Conservation (phyloP, 2,113 vertebrate genomes). For the Pseudopodoces humilis region DNA sequence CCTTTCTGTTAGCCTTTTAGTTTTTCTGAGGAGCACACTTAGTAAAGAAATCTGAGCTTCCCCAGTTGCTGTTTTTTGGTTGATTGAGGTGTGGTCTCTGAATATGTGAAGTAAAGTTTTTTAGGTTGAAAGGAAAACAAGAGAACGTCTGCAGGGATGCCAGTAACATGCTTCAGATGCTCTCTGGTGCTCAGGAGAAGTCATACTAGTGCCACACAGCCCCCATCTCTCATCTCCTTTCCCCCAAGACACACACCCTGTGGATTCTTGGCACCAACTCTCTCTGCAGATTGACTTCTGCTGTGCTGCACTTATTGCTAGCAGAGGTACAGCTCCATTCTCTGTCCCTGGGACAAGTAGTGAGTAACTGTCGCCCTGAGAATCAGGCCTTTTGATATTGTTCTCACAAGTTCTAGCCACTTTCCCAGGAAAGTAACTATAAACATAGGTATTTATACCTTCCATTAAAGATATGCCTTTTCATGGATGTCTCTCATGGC, state of each 20-base stretch:
- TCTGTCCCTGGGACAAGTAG: not conserved
- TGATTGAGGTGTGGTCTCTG: not conserved
- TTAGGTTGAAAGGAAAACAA: not conserved
- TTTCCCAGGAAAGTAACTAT: no score
- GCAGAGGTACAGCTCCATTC: not conserved
- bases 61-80: not conserved
- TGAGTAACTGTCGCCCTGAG: not conserved
- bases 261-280: not conserved
- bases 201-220: not conserved
- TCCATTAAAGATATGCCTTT: no score
- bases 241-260: no score
- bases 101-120: not conserved
- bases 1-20: not conserved
- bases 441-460: no score
- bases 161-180: accelerated
- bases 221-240: not conserved
- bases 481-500: no score
- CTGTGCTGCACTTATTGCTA: not conserved
- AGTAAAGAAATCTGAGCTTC: not conserved
- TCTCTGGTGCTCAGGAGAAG: not conserved
- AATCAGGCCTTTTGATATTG: no score
- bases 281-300: not conserved
- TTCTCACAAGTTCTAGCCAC: no score
- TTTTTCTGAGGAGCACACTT: not conserved
- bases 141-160: not conserved